A percentile compares a stretch with the other conserved stretches of the same genome.
phyloP scores from a whole-genome alignment of 2,797 vertebrate genomes.

The Sebastes cheni region DNA sequence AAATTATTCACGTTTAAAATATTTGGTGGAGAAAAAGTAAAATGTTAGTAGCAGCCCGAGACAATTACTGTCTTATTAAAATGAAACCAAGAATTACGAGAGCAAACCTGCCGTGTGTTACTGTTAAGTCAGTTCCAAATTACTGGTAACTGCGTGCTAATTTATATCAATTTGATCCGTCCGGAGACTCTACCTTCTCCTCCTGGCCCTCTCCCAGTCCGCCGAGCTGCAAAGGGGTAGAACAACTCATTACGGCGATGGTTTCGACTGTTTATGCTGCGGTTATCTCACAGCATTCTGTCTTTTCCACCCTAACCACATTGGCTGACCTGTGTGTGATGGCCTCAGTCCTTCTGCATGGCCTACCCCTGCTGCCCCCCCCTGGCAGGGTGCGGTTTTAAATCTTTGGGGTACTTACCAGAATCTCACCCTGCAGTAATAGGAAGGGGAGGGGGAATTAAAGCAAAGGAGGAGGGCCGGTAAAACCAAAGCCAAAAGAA shows the following conservation, averaged over 20 bases:
- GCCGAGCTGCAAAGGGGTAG: constrained; percentile 73
- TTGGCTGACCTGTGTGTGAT: constrained; percentile 50
- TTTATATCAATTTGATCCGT: constrained; percentile 38
- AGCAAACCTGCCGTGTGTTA: constrained; percentile 26
- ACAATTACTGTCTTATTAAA: constrained; percentile 74
- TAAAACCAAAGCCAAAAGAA: constrained; percentile 64
- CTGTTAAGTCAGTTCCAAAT: constrained; percentile 69
- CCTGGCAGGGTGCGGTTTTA: constrained; percentile 70
- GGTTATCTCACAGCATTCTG: not conserved
- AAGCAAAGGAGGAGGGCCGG: constrained; percentile 53
- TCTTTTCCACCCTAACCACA: constrained; percentile 26
- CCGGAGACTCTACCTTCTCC: constrained; percentile 81
- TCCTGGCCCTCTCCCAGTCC: constrained; percentile 68
- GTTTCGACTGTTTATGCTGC: not conserved
- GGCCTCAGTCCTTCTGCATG: constrained; percentile 78
- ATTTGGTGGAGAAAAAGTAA: constrained; percentile 6
- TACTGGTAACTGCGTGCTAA: constrained; percentile 67
- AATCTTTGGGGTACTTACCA: constrained; percentile 93
- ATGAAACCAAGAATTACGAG: constrained; percentile 57
- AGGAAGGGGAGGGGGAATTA: constrained; percentile 53
- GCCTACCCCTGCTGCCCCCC: constrained; percentile 77
- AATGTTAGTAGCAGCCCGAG: constrained; percentile 63
- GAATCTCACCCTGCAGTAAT: constrained; percentile 92
- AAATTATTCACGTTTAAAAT: not conserved
- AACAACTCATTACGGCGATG: constrained; percentile 57